Evolutionary conservation across 2,888 invertebrate species (phyloP), one percentile per base, ranked within the genome.

Genomic region (Agriotes lineatus): DNA sequence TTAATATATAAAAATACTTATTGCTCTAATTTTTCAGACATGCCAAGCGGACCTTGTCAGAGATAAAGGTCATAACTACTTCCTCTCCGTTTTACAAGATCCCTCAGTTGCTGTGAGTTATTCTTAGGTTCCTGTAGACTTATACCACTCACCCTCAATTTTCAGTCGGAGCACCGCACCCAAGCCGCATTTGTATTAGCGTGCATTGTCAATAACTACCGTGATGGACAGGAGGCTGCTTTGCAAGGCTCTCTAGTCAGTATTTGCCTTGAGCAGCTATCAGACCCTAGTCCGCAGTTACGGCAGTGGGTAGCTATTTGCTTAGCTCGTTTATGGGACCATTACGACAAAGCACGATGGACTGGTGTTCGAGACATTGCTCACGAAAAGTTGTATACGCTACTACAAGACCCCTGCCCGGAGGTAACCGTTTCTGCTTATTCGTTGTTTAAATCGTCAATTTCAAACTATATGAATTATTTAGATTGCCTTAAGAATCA

Each of bases 11-110:
- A n/a, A n/a, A n/a, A n/a, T n/a, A n/a, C n/a, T n/a, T n/a, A 19
- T 44, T 44, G 19, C n/a, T 37, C 7, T 52, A n/a, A 10, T 30
- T 56, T 70, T 69, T 50, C 86, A 96, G 93, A 94, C 93, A 52
- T 99, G 98, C 81, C 98, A 99, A 86, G 91, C 91, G 67, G 98
- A 99, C 84, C 86, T 99, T 77, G 96, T 98, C 16, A 92, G 97
- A 77, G 98, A 98, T 72, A 91, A 91, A 80, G 94, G 96, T 9
- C 96, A 97, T 84, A 96, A 95, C 82, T 98, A 98, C 84, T 99
- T 99, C 84, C 86, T 99, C 44, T 89, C 93, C 0, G 93, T 99
- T 50, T 89, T 99, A 12, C 94, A 96, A 81, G 99, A 99, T 82
- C 88, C 90, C 10, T 86, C 91, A 0, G 92, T 97, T 75, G 90